Evolutionary conservation across 1,140 invertebrate species (phyloP).

Genomic region (Acromyrmex heyeri): DNA sequence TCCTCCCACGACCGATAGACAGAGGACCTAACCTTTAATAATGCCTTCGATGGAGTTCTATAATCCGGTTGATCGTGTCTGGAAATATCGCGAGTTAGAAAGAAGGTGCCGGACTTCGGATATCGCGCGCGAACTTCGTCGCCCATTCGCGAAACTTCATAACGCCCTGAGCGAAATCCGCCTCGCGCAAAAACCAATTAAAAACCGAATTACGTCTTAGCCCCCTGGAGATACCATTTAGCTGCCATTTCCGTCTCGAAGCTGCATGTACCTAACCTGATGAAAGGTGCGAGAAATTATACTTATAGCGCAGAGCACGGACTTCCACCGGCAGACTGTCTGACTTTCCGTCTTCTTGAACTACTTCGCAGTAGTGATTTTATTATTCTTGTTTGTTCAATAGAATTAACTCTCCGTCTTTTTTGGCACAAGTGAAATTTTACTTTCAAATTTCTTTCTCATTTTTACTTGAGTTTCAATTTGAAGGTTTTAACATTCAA

Average conservation of each 20-base stretch:
- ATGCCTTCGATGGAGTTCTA: constrained; percentile 74
- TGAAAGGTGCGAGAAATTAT: constrained; percentile 36
- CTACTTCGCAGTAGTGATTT: neutral
- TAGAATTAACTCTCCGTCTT: neutral
- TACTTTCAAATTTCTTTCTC: no score
- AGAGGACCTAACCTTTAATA: constrained; percentile 72
- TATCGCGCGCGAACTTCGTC: constrained; percentile 68
- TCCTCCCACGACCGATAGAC: constrained; percentile 44
- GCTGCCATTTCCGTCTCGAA: constrained; percentile 34
- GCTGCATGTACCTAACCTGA: constrained; percentile 46
- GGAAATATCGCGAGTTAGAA: constrained; percentile 66
- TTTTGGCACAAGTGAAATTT: no score
- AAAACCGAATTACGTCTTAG: constrained; percentile 62
- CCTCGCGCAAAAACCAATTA: constrained; percentile 69
- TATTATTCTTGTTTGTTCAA: neutral
- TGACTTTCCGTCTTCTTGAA: constrained; percentile 20
- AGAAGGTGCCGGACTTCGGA: constrained; percentile 62
- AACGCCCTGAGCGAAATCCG: constrained; percentile 47
- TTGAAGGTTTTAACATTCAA: no score
- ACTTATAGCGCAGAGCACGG: constrained; percentile 5
- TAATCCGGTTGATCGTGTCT: constrained; percentile 70
- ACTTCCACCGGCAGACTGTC: neutral
- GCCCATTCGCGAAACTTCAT: constrained; percentile 60
- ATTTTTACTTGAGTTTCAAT: no score
- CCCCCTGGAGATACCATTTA: constrained; percentile 30